Evolutionary conservation across 1,140 invertebrate genomes (phyloP).

Genomic region (Anastrepha obliqua): DNA sequence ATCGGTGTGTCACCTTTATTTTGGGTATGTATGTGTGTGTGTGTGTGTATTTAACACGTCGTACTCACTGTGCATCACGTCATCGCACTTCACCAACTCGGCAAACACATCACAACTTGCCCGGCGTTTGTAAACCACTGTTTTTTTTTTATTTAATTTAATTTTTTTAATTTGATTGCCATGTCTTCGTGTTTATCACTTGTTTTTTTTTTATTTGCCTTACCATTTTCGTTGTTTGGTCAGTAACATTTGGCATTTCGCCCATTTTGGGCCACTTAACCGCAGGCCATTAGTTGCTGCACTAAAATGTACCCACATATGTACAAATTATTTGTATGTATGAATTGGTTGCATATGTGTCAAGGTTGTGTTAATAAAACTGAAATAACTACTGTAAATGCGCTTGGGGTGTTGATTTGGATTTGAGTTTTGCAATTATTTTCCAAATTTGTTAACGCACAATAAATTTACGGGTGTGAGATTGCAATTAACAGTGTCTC

Average conservation of each 20-base stretch:
- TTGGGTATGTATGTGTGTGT: background rate
- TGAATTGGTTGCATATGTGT: conserved; percentile 7
- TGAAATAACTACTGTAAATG: conserved; percentile 3
- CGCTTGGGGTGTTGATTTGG: conserved; percentile 7
- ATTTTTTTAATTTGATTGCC: background rate
- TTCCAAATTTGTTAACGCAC: background rate
- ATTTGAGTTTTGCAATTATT: conserved; percentile 19
- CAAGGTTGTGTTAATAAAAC: conserved; percentile 42
- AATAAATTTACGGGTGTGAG: background rate
- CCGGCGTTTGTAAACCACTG: conserved; percentile 20
- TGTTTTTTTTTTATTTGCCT: background rate
- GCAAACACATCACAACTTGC: background rate
- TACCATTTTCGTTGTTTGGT: conserved; percentile 8
- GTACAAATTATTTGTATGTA: background rate
- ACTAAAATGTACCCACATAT: background rate
- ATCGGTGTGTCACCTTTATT: background rate
- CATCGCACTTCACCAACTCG: background rate
- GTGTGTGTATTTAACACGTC: background rate
- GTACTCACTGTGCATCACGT: background rate
- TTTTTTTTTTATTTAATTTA: conserved; percentile 1
- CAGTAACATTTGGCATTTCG: conserved; percentile 42
- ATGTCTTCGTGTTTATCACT: conserved; percentile 18
- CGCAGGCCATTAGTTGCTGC: conserved; percentile 5
- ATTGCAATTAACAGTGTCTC: conserved; percentile 18
- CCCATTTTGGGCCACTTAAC: background rate